Conservation (phyloP, 2,113 vertebrate genomes). For the human (Homo sapiens) region GRCh38 chr4:31191001-31191500, state of each 20-base stretch:
- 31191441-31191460: not conserved
- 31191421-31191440: not conserved
- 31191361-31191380: not conserved
- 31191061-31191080: not conserved
- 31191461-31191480: not conserved
- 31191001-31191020: not conserved
- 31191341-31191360: not conserved
- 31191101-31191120: conserved; percentile 29
- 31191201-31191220: not conserved
- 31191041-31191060: conserved; percentile 44
- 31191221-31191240: not conserved
- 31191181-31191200: not conserved
- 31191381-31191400: not conserved
- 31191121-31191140: conserved; percentile 2
- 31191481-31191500: not conserved
- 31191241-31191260: not conserved
- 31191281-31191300: not conserved
- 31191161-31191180: not conserved
- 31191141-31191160: conserved; percentile 9
- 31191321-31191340: not conserved
- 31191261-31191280: not conserved
- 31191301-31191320: not conserved
- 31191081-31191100: not conserved
- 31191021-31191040: conserved; percentile 26
- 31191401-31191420: not conserved